Conservation (phyloP, 2,888 invertebrate species). For the Dusona sp. region DNA sequence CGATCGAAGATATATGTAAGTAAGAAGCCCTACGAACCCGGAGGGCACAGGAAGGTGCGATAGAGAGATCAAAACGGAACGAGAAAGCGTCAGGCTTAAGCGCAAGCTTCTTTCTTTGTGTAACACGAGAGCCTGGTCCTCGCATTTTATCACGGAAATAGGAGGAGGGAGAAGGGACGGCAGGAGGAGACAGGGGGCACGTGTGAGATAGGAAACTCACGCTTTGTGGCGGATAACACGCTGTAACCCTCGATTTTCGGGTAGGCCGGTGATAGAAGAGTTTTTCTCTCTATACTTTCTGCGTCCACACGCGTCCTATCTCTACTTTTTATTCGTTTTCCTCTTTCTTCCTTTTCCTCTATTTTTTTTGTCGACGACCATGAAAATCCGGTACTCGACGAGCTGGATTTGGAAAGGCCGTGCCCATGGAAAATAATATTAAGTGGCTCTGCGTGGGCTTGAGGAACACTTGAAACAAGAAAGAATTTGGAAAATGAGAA, state of each 20-base stretch:
- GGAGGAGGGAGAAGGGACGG: background rate
- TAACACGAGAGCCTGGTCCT: slow-evolving; percentile 64
- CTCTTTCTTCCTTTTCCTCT: slow-evolving; percentile 55
- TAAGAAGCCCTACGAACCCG: slow-evolving; percentile 53
- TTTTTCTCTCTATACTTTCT: slow-evolving; percentile 42
- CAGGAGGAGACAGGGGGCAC: background rate
- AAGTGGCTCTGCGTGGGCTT: slow-evolving; percentile 68
- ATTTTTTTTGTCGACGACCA: slow-evolving; percentile 53
- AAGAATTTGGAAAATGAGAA: slow-evolving; percentile 28
- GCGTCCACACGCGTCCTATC: slow-evolving; percentile 6
- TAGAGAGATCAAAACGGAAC: slow-evolving; percentile 39
- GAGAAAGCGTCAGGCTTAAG: slow-evolving; percentile 46
- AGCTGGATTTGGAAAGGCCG: slow-evolving; percentile 66
- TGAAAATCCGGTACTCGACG: slow-evolving; percentile 69
- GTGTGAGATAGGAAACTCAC: slow-evolving; percentile 36
- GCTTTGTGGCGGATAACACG: slow-evolving; percentile 61
- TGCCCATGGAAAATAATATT: slow-evolving; percentile 72
- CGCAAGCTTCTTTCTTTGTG: slow-evolving; percentile 65
- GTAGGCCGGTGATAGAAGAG: slow-evolving; percentile 43
- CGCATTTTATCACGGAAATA: slow-evolving; percentile 69
- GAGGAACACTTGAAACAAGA: slow-evolving; percentile 44
- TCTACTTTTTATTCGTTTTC: slow-evolving; percentile 37
- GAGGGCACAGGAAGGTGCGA: slow-evolving; percentile 31
- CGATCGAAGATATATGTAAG: slow-evolving; percentile 44
- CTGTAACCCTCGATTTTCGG: slow-evolving; percentile 66